Conservation (phyloP, 2,888 invertebrate genomes). For the Cacoxenus indagator region DNA sequence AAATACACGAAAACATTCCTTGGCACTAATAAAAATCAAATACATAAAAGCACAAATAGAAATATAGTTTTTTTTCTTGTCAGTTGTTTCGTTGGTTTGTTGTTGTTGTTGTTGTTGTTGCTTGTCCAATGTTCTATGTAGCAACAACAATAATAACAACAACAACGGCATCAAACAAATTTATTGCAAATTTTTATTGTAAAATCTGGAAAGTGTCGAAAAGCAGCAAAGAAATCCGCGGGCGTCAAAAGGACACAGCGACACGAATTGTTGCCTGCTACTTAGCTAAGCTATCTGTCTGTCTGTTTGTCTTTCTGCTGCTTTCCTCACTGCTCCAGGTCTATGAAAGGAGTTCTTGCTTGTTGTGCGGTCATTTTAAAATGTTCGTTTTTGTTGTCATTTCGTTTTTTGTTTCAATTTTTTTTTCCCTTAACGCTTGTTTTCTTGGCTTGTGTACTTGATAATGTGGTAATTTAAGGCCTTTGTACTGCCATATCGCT, state of each 20-base stretch:
- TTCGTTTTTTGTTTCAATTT: slow-evolving; percentile 26
- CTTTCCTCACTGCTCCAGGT: background rate
- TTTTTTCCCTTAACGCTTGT: slow-evolving; percentile 30
- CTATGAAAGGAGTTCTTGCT: slow-evolving; percentile 13
- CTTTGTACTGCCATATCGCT: slow-evolving; percentile 43
- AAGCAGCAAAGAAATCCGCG: slow-evolving; percentile 33
- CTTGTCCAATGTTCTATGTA: background rate
- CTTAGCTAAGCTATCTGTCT: background rate
- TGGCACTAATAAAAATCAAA: slow-evolving; percentile 10
- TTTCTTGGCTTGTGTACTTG: slow-evolving; percentile 37
- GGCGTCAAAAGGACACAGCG: slow-evolving; percentile 39
- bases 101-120: background rate
- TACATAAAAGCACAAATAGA: background rate
- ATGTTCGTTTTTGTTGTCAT: slow-evolving; percentile 39
- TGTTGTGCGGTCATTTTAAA: slow-evolving; percentile 31
- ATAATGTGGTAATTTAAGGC: slow-evolving; percentile 58
- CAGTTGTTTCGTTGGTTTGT: background rate
- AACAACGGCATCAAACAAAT: slow-evolving; percentile 48
- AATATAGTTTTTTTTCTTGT: slow-evolving; percentile 4
- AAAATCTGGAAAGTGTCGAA: slow-evolving; percentile 64
- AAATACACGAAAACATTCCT: background rate
- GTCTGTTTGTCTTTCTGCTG: background rate
- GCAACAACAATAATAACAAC: slow-evolving; percentile 14
- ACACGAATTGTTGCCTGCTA: too few relatives aligned
- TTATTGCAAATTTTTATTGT: slow-evolving; percentile 61